These are phyloP conservation scores for Tachuris rubrigastra DNA, from an alignment of 2,113 vertebrate genomes.

Conservation along the genomic window DNA sequence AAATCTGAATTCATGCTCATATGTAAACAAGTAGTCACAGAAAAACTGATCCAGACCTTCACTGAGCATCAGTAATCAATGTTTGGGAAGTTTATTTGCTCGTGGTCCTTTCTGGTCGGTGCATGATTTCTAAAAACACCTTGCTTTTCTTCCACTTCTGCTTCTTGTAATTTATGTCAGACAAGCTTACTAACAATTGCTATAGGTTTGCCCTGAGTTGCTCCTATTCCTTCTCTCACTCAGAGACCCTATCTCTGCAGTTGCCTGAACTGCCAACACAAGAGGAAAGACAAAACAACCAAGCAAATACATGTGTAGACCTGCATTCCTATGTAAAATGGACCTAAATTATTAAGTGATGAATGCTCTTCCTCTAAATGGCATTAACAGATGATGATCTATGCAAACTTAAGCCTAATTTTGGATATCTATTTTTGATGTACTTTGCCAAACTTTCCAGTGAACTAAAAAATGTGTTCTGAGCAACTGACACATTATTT, in stretches of 20 bases:
- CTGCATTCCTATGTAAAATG: not conserved
- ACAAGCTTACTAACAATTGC: not conserved
- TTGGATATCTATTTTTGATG: not conserved
- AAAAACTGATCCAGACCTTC: not conserved
- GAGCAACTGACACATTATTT: not conserved
- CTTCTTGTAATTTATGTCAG: not conserved
- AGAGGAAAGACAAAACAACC: not conserved
- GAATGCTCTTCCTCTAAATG: not conserved
- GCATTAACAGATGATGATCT: not conserved
- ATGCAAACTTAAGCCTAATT: not conserved
- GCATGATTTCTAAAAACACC: not conserved
- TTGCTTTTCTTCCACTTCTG: not conserved
- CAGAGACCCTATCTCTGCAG: not conserved
- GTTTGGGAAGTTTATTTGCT: not conserved
- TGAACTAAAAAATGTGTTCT: not conserved
- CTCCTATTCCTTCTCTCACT: not conserved
- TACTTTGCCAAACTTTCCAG: not conserved
- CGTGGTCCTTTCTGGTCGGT: not conserved
- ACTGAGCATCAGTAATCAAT: not conserved
- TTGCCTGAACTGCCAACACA: not conserved
- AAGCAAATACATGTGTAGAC: not conserved
- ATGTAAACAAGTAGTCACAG: not conserved
- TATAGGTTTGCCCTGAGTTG: not conserved
- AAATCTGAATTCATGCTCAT: not conserved
- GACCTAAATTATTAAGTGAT: not conserved